phyloP scores from a whole-genome alignment of 2,888 invertebrate genomes.

The Parasteatoda lunata region DNA sequence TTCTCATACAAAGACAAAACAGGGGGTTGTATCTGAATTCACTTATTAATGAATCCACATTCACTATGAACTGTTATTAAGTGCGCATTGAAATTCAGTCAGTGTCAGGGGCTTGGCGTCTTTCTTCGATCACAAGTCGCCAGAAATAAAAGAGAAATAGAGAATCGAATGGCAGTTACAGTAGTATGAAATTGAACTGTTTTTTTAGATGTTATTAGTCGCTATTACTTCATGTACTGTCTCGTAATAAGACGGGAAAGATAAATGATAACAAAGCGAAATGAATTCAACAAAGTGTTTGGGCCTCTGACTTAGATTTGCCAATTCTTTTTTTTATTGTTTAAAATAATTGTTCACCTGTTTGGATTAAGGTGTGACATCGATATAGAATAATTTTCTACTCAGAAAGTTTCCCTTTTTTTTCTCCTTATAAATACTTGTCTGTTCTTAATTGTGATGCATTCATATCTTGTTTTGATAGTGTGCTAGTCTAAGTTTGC shows the following conservation, averaged over 20 bases:
- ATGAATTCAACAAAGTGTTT: conserved; percentile 47
- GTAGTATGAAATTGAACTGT: neutral
- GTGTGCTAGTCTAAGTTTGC: too few species aligned
- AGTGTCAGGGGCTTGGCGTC: conserved; percentile 12
- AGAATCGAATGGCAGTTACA: neutral
- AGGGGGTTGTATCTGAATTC: conserved; percentile 12
- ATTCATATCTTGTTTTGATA: too few species aligned
- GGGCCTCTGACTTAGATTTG: too few species aligned
- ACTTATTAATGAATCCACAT: neutral
- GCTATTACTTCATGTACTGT: conserved; percentile 57
- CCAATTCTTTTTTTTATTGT: too few species aligned
- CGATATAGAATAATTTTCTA: too few species aligned
- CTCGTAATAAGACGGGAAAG: conserved; percentile 61
- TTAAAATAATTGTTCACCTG: too few species aligned
- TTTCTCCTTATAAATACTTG: too few species aligned
- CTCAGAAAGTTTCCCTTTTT: too few species aligned
- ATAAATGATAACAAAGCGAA: conserved; percentile 52
- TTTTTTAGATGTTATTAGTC: conserved; percentile 50
- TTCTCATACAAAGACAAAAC: neutral
- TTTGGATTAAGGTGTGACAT: too few species aligned
- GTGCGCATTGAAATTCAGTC: conserved; percentile 38
- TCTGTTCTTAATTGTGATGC: too few species aligned
- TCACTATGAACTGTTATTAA: neutral
- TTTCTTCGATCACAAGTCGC: conserved; percentile 7
- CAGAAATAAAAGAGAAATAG: conserved; percentile 20